These are phyloP conservation scores for Heteromurus nitidus DNA, from an alignment of 2,888 invertebrate genomes.

Conservation along the genomic window DNA sequence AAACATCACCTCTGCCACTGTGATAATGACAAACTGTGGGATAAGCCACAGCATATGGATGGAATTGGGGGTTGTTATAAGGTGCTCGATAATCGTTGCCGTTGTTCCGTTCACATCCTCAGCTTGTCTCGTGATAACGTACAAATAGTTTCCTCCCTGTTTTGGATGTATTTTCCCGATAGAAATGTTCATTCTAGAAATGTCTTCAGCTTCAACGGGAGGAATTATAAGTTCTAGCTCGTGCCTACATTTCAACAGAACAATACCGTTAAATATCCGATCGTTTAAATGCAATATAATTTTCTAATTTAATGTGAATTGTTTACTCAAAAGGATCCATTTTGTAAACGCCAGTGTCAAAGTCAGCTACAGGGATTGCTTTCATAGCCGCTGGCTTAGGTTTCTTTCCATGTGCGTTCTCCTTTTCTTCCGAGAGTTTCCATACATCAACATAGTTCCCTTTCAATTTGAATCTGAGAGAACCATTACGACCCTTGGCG, in stretches of 20 bases:
- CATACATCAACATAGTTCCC: neutral
- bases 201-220: constrained; percentile 1
- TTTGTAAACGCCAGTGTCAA: constrained; percentile 27
- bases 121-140: constrained; percentile 76
- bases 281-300: neutral
- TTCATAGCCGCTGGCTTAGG: neutral
- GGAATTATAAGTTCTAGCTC: neutral
- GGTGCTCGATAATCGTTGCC: constrained; percentile 79
- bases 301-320: neutral
- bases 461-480: neutral
- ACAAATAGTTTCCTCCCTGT: constrained; percentile 80
- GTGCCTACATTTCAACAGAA: neutral
- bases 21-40: constrained; percentile 96
- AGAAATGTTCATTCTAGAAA: neutral
- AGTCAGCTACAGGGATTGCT: neutral
- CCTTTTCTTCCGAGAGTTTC: neutral
- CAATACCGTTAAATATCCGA: neutral
- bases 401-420: constrained; percentile 10
- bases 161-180: constrained; percentile 75
- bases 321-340: constrained; percentile 15
- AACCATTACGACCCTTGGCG: neutral
- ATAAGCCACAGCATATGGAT: constrained; percentile 86
- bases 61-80: constrained; percentile 81
- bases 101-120: too few relatives aligned
- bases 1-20: constrained; percentile 96